These are phyloP conservation scores for Podotricha telesiphe DNA, from an alignment of 2,888 invertebrate genomes.

Conservation along the genomic window DNA sequence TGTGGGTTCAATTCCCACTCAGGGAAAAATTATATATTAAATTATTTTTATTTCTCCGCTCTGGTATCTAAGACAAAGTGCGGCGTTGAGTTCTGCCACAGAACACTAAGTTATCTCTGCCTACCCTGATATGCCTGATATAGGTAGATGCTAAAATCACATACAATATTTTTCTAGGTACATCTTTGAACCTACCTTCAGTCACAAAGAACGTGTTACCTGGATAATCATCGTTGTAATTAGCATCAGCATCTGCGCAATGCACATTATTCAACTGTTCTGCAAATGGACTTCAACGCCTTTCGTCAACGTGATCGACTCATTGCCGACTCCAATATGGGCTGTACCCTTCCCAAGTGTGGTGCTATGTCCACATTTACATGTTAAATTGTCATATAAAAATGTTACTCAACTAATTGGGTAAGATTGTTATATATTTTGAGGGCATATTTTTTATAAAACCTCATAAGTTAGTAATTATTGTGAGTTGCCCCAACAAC, in stretches of 20 bases:
- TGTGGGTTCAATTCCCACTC: no score
- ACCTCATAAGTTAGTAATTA: no score
- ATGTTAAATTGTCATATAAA: slow-evolving; percentile 65
- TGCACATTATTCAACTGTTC: slow-evolving; percentile 69
- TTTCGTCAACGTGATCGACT: slow-evolving; percentile 78
- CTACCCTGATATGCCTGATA: no score
- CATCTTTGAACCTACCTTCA: slow-evolving; percentile 74
- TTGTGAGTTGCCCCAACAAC: no score
- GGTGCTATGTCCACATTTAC: slow-evolving; percentile 74
- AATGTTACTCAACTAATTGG: slow-evolving; percentile 64
- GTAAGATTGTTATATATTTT: slow-evolving; percentile 52
- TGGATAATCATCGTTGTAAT: slow-evolving; percentile 72
- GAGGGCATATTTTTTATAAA: no score
- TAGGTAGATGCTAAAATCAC: no score
- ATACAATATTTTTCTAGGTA: slow-evolving; percentile 58
- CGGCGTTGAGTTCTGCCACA: no score
- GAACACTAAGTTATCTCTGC: no score
- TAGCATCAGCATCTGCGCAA: slow-evolving; percentile 69
- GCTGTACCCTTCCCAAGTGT: slow-evolving; percentile 78
- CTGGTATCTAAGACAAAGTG: no score
- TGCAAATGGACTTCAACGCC: slow-evolving; percentile 73
- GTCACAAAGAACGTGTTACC: slow-evolving; percentile 62
- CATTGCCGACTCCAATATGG: slow-evolving; percentile 75
- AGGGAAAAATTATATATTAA: no score
- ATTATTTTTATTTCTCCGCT: no score